Conservation (phyloP, 2,797 vertebrate species). For the Phalanger gymnotis region DNA sequence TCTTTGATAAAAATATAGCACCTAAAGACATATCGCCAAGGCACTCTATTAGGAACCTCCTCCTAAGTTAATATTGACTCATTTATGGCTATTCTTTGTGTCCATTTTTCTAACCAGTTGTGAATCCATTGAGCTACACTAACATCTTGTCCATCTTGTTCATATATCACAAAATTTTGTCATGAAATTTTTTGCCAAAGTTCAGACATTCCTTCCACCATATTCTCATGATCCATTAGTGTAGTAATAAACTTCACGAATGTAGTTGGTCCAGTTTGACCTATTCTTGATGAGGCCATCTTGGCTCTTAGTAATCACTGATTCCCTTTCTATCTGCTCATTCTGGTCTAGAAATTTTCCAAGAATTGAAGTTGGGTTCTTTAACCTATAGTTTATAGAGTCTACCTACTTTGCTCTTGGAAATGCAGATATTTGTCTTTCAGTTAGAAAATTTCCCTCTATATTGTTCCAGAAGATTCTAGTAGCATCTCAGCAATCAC, state of each 20-base stretch:
- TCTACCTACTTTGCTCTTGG: neutral
- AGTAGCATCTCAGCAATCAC: neutral
- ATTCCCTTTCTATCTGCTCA: neutral
- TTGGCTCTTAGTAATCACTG: neutral
- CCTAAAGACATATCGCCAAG: neutral
- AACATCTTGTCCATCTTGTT: neutral
- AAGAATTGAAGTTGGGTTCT: neutral
- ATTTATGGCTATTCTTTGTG: neutral
- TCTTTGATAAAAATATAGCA: neutral
- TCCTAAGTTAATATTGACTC: neutral
- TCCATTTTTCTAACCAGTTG: neutral
- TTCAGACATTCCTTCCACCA: neutral
- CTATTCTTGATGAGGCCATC: neutral
- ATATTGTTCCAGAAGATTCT: neutral
- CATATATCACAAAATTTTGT: neutral
- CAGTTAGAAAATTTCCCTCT: neutral
- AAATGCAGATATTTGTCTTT: neutral
- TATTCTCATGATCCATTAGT: neutral
- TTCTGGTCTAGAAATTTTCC: neutral
- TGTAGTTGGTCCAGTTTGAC: neutral
- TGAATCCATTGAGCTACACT: neutral
- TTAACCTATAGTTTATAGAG: neutral
- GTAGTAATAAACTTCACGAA: neutral
- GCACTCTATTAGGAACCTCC: neutral
- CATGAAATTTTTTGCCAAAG: neutral